Percentiles rank a stretch among this genome's conserved stretches.
These are phyloP conservation scores for Pandion haliaetus DNA, from an alignment of 2,113 vertebrate genomes.

Conservation along the genomic window DNA sequence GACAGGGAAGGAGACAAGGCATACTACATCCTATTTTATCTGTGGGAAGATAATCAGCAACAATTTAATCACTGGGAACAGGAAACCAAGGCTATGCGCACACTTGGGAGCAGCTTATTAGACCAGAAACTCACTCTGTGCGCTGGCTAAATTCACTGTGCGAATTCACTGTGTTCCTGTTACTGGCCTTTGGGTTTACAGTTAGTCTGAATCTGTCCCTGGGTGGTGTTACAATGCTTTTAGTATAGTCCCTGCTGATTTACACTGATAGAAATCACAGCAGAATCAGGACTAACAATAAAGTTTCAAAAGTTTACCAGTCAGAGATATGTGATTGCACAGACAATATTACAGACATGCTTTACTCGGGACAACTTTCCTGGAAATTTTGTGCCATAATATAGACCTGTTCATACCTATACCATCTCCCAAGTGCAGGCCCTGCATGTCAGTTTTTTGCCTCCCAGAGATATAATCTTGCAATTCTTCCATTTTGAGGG, in stretches of 20 bases:
- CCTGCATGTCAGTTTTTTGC: neutral
- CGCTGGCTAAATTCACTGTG: neutral
- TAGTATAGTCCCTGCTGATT: neutral
- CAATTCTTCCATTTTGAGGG: neutral
- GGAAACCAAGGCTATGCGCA: neutral
- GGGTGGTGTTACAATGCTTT: neutral
- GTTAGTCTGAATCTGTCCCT: neutral
- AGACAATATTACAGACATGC: neutral
- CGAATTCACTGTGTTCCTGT: neutral
- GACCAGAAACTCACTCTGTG: neutral
- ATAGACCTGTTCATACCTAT: neutral
- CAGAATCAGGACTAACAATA: neutral
- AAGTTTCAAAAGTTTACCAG: neutral
- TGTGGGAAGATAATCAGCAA: neutral
- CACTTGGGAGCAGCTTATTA: neutral
- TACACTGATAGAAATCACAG: neutral
- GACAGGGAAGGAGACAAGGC: neutral
- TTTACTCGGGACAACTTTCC: neutral
- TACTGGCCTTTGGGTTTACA: neutral
- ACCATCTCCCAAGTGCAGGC: neutral
- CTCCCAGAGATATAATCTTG: neutral
- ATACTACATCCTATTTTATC: neutral
- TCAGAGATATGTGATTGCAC: neutral
- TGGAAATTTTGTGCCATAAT: neutral
- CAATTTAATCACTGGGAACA: neutral